Evolutionary conservation across 2,888 invertebrate species (phyloP), one percentile per base, ranked within the genome.

Genomic region (Hesperia comma): DNA sequence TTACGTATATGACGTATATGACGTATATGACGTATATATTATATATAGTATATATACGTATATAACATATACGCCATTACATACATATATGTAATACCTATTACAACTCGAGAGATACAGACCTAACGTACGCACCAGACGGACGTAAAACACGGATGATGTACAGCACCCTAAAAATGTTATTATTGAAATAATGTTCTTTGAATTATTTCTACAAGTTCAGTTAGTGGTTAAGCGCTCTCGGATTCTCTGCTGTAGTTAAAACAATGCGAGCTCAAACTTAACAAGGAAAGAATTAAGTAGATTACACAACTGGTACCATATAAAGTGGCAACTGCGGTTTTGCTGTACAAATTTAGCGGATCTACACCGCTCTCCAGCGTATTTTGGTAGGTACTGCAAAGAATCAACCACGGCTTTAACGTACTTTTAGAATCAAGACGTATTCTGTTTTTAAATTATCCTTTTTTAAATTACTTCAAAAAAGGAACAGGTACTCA

Each of bases 281-380:
- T 64, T 69, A 67, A 66, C 63, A 69, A 70, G 68, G 63, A 70
- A 70, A 69, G 70, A 67, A 69, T 69, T 68, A 68, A 72, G 67
- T 68, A 68, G 72, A 69, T 67, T 40, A 71, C 70, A 64, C 67
- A 70, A 69, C 61, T 72, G 64, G 74, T 73, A 69, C 73, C 72
- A 69, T 69, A 70, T 71, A 68, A 68, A 69, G 68, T 70, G 67
- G 72, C 72, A 72, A 70, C 68, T 74, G 72, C 68, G 71, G 66
- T 54, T 63, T 58, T 60, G 66, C 37, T 54, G 60, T 14, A 53
- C 21, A 40, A 64, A 64, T 64, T 64, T 64, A 64, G 64, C 15
- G 55, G 63, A 64, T 51, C 51, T 40, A 51, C 33, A 37, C 37
- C 49, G 21, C 49, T 6, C 21, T 51, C 51, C 17, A 14, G 51